Evolutionary conservation across 2,888 invertebrate species (phyloP).

Genomic region (Pandemis corylana): DNA sequence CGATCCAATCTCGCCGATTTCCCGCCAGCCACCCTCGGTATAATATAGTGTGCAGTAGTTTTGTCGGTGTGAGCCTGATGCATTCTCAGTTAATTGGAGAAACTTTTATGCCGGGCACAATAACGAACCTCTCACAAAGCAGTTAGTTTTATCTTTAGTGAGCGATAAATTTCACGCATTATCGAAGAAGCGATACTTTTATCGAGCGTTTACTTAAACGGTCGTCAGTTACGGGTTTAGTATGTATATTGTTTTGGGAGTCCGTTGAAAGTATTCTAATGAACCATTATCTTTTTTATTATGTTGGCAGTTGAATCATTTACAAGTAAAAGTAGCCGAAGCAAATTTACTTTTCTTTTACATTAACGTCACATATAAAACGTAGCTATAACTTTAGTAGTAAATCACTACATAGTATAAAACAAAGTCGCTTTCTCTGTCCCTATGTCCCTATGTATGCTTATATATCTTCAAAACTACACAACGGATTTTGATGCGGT

Average conservation of each 20-base stretch:
- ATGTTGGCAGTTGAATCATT: background rate
- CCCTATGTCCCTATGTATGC: too few species aligned
- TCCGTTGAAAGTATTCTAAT: background rate
- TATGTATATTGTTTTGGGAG: slow-evolving; percentile 23
- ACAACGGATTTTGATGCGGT: too few species aligned
- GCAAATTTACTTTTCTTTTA: background rate
- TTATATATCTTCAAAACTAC: too few species aligned
- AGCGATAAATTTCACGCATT: slow-evolving; percentile 53
- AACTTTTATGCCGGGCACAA: slow-evolving; percentile 41
- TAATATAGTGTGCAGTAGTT: too few species aligned
- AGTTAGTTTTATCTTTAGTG: slow-evolving; percentile 57
- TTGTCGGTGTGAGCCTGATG: background rate
- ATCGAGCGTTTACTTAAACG: slow-evolving; percentile 41
- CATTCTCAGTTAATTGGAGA: slow-evolving; percentile 52
- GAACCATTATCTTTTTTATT: background rate
- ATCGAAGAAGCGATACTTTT: slow-evolving; percentile 48
- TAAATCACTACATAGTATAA: too few species aligned
- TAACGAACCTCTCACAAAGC: slow-evolving; percentile 37
- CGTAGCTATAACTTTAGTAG: too few species aligned
- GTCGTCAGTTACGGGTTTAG: slow-evolving; percentile 30
- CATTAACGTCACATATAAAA: too few species aligned
- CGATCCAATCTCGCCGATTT: too few species aligned
- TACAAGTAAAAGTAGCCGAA: background rate
- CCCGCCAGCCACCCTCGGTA: too few species aligned
- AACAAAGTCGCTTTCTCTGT: too few species aligned